A percentile compares a stretch with the other conserved stretches of the same genome.
Evolutionary conservation across 2,797 vertebrate genomes (phyloP).

Genomic region (Kryptolebias ocellatus): DNA sequence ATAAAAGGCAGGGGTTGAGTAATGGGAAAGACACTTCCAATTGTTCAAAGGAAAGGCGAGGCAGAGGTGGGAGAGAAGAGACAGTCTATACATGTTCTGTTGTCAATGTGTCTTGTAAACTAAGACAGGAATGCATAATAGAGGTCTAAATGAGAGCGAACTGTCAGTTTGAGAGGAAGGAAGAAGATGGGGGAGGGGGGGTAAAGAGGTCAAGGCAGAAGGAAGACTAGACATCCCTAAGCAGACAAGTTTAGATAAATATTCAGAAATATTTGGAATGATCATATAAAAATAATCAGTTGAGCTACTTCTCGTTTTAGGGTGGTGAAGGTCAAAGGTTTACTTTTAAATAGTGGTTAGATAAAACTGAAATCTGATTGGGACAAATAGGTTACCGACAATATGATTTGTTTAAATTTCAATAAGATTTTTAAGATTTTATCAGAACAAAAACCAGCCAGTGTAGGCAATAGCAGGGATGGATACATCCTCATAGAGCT

Average conservation of each 20-base stretch:
- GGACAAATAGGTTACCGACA: conserved; percentile 8
- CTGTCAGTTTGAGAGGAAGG: conserved; percentile 73
- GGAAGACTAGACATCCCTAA: conserved; percentile 38
- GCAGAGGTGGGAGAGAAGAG: conserved; percentile 51
- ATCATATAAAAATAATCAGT: conserved; percentile 13
- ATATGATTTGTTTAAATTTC: background rate
- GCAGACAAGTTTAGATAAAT: conserved; percentile 54
- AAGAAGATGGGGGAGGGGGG: conserved; percentile 52
- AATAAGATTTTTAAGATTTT: conserved; percentile 13
- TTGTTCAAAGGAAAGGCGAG: conserved; percentile 71
- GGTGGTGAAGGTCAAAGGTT: conserved; percentile 61
- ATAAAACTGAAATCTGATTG: conserved; percentile 17
- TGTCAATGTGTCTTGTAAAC: conserved; percentile 82
- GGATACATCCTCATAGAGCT: conserved; percentile 15
- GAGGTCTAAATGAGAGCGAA: conserved; percentile 78
- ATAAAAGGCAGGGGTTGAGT: conserved; percentile 74
- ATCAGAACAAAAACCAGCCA: conserved; percentile 30
- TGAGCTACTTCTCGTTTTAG: conserved; percentile 80
- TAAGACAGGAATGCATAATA: conserved; percentile 77
- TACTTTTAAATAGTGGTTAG: conserved; percentile 37
- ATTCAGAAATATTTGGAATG: conserved; percentile 34
- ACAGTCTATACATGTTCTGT: conserved; percentile 67
- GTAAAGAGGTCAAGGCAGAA: conserved; percentile 58
- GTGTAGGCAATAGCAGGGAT: conserved; percentile 30
- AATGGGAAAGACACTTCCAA: conserved; percentile 76